Evolutionary conservation across 2,113 vertebrate genomes (phyloP).

Genomic region (Psittacara wagleri): DNA sequence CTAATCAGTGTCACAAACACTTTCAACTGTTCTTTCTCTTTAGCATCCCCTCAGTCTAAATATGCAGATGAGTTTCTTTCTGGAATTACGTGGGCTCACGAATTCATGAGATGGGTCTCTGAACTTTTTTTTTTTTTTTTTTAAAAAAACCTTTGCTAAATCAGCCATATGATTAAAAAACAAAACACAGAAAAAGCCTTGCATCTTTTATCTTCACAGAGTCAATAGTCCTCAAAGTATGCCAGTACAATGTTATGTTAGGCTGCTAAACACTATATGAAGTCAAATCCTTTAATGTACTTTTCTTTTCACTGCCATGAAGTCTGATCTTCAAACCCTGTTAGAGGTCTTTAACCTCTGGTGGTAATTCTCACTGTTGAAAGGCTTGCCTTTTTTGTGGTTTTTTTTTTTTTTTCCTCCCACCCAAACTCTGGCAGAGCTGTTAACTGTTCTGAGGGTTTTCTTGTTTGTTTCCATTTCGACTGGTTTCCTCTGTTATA

Average conservation of each 20-base stretch:
- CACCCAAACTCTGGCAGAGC: neutral
- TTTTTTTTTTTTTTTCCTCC: accelerated
- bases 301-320: neutral
- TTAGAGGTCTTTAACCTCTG: neutral
- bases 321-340: neutral
- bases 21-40: neutral
- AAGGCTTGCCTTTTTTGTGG: neutral
- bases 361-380: neutral
- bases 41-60: neutral
- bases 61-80: neutral
- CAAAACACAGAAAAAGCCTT: accelerated
- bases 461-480: neutral
- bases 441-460: neutral
- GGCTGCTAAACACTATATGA: neutral
- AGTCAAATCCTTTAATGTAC: neutral
- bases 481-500: neutral
- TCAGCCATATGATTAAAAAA: neutral
- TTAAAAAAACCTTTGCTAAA: neutral
- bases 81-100: neutral
- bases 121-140: neutral
- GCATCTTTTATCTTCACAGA: neutral
- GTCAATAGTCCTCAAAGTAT: neutral
- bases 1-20: neutral
- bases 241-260: neutral
- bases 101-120: neutral